phyloP scores from a whole-genome alignment of 1,140 invertebrate species.

The Euwallacea similis region DNA sequence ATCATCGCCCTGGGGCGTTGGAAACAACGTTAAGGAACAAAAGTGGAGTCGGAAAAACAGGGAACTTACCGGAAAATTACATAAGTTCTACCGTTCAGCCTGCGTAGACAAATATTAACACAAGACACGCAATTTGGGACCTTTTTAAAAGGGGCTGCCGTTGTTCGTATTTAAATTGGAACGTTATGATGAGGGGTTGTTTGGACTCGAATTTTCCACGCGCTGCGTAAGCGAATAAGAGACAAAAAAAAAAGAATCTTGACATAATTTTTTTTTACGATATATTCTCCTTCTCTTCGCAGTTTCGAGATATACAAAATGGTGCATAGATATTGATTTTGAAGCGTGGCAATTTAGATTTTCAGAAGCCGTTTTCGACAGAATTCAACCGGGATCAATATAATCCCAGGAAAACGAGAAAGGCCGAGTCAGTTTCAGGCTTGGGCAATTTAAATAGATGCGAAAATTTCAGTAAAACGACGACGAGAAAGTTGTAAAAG shows the following conservation, averaged over 20 bases:
- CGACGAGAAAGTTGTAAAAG: slow-evolving; percentile 36
- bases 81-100: slow-evolving; percentile 29
- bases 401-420: slow-evolving; percentile 20
- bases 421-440: slow-evolving; percentile 18
- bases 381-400: slow-evolving; percentile 16
- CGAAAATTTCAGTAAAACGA: slow-evolving; percentile 31
- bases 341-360: not conserved
- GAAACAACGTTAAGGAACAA: slow-evolving; percentile 20
- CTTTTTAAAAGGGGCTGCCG: slow-evolving; percentile 27
- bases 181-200: too few species aligned
- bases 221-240: too few species aligned
- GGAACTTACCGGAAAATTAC: slow-evolving; percentile 35
- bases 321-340: not conserved
- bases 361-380: slow-evolving; percentile 14
- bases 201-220: too few species aligned
- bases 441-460: slow-evolving; percentile 30
- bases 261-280: too few species aligned
- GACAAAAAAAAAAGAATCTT: too few species aligned
- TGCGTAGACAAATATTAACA: slow-evolving; percentile 38
- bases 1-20: slow-evolving; percentile 24
- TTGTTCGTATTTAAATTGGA: slow-evolving; percentile 33
- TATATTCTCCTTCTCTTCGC: too few species aligned
- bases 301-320: not conserved
- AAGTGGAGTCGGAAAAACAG: slow-evolving; percentile 29
- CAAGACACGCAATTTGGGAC: slow-evolving; percentile 36